Evolutionary conservation across 2,797 vertebrate genomes (phyloP).

Genomic region (Microctenopoma stevenorrisi): DNA sequence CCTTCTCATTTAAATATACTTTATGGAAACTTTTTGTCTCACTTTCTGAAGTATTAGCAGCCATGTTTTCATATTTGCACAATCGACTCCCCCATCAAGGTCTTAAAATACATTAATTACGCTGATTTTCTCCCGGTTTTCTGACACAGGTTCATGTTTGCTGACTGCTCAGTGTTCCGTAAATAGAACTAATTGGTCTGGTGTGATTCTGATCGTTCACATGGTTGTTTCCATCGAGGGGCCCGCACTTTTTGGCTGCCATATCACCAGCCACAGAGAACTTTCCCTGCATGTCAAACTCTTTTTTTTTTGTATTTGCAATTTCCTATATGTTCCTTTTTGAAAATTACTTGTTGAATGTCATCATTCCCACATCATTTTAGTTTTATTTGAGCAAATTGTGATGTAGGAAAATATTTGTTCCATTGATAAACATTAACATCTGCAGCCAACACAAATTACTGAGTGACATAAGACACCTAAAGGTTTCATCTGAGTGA

Average conservation of each 20-base stretch:
- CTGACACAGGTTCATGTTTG: slow-evolving; percentile 26
- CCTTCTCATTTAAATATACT: slow-evolving; percentile 22
- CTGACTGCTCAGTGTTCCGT: slow-evolving; percentile 49
- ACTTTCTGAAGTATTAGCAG: neutral
- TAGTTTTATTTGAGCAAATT: neutral
- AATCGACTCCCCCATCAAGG: neutral
- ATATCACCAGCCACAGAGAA: slow-evolving; percentile 35
- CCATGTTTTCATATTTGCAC: neutral
- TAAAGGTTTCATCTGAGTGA: slow-evolving; percentile 20
- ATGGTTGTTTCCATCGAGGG: slow-evolving; percentile 59
- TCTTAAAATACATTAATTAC: slow-evolving; percentile 14
- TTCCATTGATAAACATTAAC: slow-evolving; percentile 2
- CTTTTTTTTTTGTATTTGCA: slow-evolving; percentile 54
- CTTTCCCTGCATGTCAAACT: slow-evolving; percentile 44
- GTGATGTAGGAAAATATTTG: slow-evolving; percentile 10
- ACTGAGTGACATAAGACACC: neutral
- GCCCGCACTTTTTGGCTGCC: slow-evolving; percentile 47
- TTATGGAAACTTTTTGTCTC: slow-evolving; percentile 26
- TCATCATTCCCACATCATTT: slow-evolving; percentile 21
- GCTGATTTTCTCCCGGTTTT: slow-evolving; percentile 38
- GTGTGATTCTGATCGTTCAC: slow-evolving; percentile 53
- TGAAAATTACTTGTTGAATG: neutral
- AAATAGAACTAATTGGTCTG: slow-evolving; percentile 67
- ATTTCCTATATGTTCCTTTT: slow-evolving; percentile 49
- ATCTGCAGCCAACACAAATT: neutral